These are phyloP conservation scores for Garra rufa DNA, from an alignment of 2,113 vertebrate species.

Conservation along the genomic window DNA sequence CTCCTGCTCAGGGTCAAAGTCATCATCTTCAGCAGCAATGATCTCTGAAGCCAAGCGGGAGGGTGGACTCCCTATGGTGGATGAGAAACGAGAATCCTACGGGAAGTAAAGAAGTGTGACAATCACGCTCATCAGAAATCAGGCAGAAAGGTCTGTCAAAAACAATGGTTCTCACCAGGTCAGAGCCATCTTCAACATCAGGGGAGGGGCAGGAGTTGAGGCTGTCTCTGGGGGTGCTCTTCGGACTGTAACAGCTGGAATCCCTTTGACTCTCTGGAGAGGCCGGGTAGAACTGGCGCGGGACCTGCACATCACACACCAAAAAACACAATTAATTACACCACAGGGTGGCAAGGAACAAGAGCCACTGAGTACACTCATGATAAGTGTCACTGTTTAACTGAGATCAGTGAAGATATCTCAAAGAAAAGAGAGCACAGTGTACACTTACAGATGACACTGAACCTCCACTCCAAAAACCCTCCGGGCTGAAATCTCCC, in stretches of 20 bases:
- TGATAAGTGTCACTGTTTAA: constrained; percentile 10
- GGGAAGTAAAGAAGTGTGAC: background rate
- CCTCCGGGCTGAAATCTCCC: constrained; percentile 5
- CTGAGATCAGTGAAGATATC: background rate
- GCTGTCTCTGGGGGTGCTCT: constrained; percentile 73
- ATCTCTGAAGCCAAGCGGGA: constrained; percentile 82
- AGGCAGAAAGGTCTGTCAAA: background rate
- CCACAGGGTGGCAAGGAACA: background rate
- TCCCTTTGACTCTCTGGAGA: constrained; percentile 68
- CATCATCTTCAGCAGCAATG: constrained; percentile 94
- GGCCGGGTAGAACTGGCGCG: constrained; percentile 58
- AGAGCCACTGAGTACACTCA: background rate
- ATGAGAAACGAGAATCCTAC: constrained; percentile 83
- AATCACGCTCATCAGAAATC: background rate
- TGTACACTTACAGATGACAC: constrained; percentile 39
- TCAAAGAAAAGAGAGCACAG: background rate
- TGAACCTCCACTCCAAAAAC: constrained; percentile 43
- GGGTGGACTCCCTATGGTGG: constrained; percentile 79
- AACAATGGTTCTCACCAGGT: constrained; percentile 67
- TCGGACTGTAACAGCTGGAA: constrained; percentile 70
- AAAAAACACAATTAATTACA: constrained; percentile 10
- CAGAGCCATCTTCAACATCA: constrained; percentile 71
- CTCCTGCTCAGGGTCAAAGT: constrained; percentile 93
- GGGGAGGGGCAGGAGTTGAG: constrained; percentile 75
- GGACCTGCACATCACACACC: constrained; percentile 58